Percentiles rank a stretch among this genome's conserved stretches.
phyloP scores from a whole-genome alignment of 2,888 invertebrate species.

The Halictus quadricinctus region DNA sequence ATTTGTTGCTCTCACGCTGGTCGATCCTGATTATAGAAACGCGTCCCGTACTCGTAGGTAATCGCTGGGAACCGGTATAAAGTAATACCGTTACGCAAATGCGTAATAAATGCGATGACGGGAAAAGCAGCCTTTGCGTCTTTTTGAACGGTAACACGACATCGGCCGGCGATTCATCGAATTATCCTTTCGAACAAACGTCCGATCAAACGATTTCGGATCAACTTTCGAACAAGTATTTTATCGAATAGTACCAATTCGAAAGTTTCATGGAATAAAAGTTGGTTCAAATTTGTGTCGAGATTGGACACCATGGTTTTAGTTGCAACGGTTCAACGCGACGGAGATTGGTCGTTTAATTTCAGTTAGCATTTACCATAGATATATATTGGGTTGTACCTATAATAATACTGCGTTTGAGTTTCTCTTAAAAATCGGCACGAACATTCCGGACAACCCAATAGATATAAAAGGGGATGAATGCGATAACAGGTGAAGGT shows the following conservation, averaged over 20 bases:
- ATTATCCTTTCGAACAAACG: background rate
- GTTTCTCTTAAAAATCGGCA: no score
- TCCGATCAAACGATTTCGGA: background rate
- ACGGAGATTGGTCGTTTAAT: background rate
- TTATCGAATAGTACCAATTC: background rate
- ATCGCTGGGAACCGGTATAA: slow-evolving; percentile 55
- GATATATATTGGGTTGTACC: no score
- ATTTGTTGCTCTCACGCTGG: slow-evolving; percentile 16
- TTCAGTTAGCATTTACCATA: no score
- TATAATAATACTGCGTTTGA: no score
- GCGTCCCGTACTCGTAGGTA: slow-evolving; percentile 40
- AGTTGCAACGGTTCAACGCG: background rate
- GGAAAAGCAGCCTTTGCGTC: slow-evolving; percentile 26
- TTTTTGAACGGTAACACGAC: background rate
- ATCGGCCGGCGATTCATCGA: background rate
- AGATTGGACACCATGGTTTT: background rate
- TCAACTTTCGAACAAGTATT: background rate
- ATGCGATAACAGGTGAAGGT: background rate
- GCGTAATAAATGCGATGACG: slow-evolving; percentile 40
- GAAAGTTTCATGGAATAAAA: background rate
- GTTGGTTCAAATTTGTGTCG: background rate
- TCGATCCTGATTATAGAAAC: slow-evolving; percentile 45
- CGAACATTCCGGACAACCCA: no score
- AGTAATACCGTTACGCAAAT: slow-evolving; percentile 56
- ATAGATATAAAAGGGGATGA: background rate